These are phyloP conservation scores for Copidosoma floridanum DNA, from an alignment of 1,140 invertebrate species.

Conservation along the genomic window DNA sequence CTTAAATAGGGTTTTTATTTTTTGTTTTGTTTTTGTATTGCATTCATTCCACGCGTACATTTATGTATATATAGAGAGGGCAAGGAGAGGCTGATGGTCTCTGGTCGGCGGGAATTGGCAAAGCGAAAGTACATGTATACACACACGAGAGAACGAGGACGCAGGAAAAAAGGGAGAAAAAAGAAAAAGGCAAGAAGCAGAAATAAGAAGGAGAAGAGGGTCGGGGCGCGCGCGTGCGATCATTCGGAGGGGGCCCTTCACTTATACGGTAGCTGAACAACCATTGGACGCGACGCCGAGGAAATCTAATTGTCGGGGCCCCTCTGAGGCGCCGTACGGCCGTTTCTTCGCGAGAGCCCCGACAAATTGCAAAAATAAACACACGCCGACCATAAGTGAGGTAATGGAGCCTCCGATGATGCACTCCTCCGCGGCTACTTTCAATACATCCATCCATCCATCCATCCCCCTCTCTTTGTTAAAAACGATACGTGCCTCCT, in stretches of 20 bases:
- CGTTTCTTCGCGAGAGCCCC: slow-evolving; percentile 33
- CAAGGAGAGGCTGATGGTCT: too few relatives aligned
- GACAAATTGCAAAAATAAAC: slow-evolving; percentile 57
- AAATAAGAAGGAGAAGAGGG: background rate
- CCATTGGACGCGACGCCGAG: slow-evolving; percentile 34
- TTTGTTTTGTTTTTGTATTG: too few relatives aligned
- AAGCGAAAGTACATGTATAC: too few relatives aligned
- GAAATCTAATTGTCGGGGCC: slow-evolving; percentile 57
- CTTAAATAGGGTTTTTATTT: too few relatives aligned
- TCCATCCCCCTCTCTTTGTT: too few relatives aligned
- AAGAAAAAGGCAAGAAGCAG: background rate
- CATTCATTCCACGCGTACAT: too few relatives aligned
- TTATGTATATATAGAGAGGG: too few relatives aligned
- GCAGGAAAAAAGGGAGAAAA: background rate
- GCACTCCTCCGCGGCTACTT: slow-evolving; percentile 6
- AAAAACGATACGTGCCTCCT: too few relatives aligned
- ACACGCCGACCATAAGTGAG: slow-evolving; percentile 34
- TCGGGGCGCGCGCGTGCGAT: slow-evolving; percentile 17
- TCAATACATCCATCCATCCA: too few relatives aligned
- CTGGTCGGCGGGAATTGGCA: too few relatives aligned
- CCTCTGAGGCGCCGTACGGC: slow-evolving; percentile 38
- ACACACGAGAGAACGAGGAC: too few relatives aligned
- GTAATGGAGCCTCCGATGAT: too few relatives aligned
- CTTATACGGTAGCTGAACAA: slow-evolving; percentile 55
- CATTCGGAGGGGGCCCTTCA: slow-evolving; percentile 36